phyloP scores from a whole-genome alignment of 2,797 vertebrate species.

The Centroberyx gerrardi region DNA sequence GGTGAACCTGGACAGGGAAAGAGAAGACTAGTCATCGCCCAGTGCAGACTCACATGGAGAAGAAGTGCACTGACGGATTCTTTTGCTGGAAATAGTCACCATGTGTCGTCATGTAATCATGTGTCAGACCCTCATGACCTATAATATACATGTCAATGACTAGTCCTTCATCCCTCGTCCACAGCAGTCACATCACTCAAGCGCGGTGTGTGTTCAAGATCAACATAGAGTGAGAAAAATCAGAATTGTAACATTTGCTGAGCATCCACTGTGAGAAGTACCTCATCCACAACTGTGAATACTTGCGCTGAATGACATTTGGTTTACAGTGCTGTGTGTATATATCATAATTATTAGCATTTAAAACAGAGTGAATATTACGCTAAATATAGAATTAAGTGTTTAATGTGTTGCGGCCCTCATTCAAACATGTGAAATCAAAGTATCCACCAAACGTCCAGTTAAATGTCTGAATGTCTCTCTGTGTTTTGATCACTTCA shows the following conservation, averaged over 20 bases:
- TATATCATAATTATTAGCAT: conserved; percentile 31
- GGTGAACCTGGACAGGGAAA: conserved; percentile 15
- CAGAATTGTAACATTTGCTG: conserved; percentile 15
- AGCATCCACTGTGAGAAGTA: conserved; percentile 16
- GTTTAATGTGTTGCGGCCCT: conserved; percentile 44
- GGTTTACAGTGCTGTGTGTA: conserved; percentile 55
- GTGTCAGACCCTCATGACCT: background rate
- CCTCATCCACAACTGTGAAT: conserved; percentile 21
- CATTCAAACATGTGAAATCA: conserved; percentile 27
- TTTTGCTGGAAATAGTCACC: background rate
- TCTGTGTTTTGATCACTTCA: conserved; percentile 49
- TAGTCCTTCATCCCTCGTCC: background rate
- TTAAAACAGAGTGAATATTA: conserved; percentile 56
- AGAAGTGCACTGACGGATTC: background rate
- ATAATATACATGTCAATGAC: conserved; percentile 9
- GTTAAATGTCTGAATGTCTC: conserved; percentile 39
- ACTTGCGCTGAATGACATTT: conserved; percentile 36
- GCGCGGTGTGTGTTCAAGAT: conserved; percentile 2
- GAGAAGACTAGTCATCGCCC: conserved; percentile 10
- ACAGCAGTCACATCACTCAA: conserved; percentile 10
- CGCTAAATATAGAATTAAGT: conserved; percentile 36
- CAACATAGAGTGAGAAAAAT: conserved; percentile 6
- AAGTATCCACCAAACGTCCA: conserved; percentile 35
- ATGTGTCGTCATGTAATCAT: background rate
- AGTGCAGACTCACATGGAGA: background rate